Evolutionary conservation across 2,113 vertebrate genomes (phyloP).

Genomic region (Scolopax mira): DNA sequence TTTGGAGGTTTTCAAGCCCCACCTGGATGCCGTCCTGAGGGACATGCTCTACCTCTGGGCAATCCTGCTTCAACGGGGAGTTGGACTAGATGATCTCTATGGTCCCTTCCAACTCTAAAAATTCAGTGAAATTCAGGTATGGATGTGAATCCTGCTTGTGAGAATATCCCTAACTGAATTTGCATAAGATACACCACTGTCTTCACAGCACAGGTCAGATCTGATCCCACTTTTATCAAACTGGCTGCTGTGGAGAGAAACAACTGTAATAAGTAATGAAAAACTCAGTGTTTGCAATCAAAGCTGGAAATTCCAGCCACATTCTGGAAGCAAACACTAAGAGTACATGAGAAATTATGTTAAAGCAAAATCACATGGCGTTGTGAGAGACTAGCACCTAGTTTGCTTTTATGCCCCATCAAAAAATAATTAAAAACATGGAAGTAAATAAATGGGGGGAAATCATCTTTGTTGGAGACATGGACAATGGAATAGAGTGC

Average conservation of each 20-base stretch:
- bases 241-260: not conserved
- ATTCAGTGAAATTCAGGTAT: not conserved
- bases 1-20: too few species aligned
- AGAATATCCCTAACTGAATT: not conserved
- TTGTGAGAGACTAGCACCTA: not conserved
- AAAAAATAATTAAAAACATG: not conserved
- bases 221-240: not conserved
- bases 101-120: not conserved
- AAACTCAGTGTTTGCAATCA: not conserved
- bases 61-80: too few species aligned
- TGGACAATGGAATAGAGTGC: too few species aligned
- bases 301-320: not conserved
- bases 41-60: too few species aligned
- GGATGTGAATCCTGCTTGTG: not conserved
- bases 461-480: too few species aligned
- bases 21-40: too few species aligned
- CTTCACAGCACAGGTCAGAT: not conserved
- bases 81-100: too few species aligned
- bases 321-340: not conserved
- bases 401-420: not conserved
- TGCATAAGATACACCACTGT: not conserved
- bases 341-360: not conserved
- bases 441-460: not conserved
- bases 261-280: not conserved
- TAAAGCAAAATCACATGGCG: not conserved